A percentile compares a stretch with the other conserved stretches of the same genome.
Evolutionary conservation across 2,797 vertebrate genomes (phyloP).

Genomic region (Scarus forsteni): DNA sequence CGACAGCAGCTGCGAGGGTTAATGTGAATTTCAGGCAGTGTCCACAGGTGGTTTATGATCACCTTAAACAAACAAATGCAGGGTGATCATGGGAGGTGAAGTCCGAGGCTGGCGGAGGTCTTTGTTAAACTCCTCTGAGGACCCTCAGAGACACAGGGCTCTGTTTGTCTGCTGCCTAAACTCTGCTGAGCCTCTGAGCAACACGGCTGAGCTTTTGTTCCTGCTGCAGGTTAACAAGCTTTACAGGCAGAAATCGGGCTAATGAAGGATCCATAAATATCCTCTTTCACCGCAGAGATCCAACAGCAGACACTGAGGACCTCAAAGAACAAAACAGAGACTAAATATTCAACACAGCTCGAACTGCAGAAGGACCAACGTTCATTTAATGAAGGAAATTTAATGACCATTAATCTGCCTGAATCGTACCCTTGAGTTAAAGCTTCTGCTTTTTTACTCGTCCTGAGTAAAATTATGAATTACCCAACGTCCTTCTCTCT

Average conservation of each 20-base stretch:
- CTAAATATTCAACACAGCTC: too few relatives aligned
- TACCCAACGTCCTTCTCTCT: too few relatives aligned
- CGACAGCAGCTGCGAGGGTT: too few relatives aligned
- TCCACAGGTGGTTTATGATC: too few relatives aligned
- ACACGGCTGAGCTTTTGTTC: neutral
- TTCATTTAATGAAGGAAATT: too few relatives aligned
- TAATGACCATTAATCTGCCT: too few relatives aligned
- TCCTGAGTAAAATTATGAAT: too few relatives aligned
- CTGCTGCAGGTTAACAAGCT: neutral
- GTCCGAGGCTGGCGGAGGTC: neutral
- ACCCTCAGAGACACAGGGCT: neutral
- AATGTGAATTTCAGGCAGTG: too few relatives aligned
- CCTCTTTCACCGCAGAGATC: neutral
- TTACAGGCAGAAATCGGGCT: neutral
- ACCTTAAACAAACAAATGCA: too few relatives aligned
- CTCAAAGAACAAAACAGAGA: neutral
- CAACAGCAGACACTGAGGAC: neutral
- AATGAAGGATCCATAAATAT: neutral
- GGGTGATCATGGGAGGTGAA: neutral
- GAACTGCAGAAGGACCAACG: too few relatives aligned
- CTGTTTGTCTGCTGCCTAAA: neutral
- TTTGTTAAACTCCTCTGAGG: neutral
- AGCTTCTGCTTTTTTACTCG: too few relatives aligned
- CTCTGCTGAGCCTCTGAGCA: neutral
- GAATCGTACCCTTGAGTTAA: too few relatives aligned